Base-by-base conservation (phyloP, 2,888 invertebrate genomes). In the Drosophila neotestacea region DNA sequence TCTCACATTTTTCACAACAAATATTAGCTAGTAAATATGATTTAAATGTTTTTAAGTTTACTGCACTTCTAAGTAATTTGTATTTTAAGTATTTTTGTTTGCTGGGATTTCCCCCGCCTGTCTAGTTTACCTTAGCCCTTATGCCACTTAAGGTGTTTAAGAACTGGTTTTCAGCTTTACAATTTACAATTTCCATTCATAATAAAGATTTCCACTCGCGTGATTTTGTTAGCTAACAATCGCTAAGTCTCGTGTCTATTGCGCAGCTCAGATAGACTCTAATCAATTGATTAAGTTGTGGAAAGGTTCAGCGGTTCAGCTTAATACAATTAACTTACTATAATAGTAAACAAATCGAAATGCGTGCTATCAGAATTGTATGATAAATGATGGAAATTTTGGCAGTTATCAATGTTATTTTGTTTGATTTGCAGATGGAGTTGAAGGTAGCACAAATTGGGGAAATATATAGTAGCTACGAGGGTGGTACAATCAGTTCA, bases 331-430 rank as follows among this genome's bases (percentile, higher is more conserved):
- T 58, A 63, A 36, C 69, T 39, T 58, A 60, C 41, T 46, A 46
- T 68, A 58, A 61, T 46, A 48, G 59, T 61, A 58, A 77, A 68
- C 60, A 75, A 67, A 58, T 36, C 63, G 2, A 59, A 66, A 50
- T 74, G 46, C 67, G 68, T 67, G 52, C 48, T 50, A 65, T 55
- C 59, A 46, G 13, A 52, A 32, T 10, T n/a, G 6, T 55, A 32
- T 59, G 73, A 65, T 73, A 69, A 59, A 48, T 51, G 30, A 34
- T 73, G 74, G 74, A 76, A 78, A 60, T 65, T 74, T 76, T 64
- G 76, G 51, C 42, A 62, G 41, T 61, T 73, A 73, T 76, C 69
- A 44, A 47, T 32, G 55, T 46, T 38, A 22, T 30, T 30, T 46
- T 46, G 60, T n/a, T 13, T 6, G 46, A 56, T 52, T 61, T 52